Percentiles rank a stretch among this genome's conserved stretches.
Conservation (phyloP, 2,797 vertebrate genomes). For the Neosilurus mollespiculum region DNA sequence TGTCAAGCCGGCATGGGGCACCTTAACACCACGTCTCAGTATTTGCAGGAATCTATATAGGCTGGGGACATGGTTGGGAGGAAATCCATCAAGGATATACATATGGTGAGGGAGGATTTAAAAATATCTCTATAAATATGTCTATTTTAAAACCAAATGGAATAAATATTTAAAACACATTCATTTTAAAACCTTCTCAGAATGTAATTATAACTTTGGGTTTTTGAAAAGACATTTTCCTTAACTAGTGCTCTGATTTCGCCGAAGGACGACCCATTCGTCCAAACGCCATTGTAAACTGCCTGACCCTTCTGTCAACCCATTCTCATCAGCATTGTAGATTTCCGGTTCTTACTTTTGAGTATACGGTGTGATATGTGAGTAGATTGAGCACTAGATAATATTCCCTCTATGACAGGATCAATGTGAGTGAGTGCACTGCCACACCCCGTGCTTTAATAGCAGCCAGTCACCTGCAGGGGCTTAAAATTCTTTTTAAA, state of each 20-base stretch:
- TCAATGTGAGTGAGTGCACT: slow-evolving; percentile 44
- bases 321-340: slow-evolving; percentile 13
- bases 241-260: slow-evolving; percentile 18
- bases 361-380: not conserved
- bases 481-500: slow-evolving; percentile 50
- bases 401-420: slow-evolving; percentile 10
- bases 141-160: slow-evolving; percentile 77
- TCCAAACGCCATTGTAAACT: slow-evolving; percentile 18
- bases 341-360: slow-evolving; percentile 20
- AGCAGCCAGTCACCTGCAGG: slow-evolving; percentile 20
- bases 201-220: slow-evolving; percentile 51
- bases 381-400: slow-evolving; percentile 35
- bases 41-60: slow-evolving; percentile 64
- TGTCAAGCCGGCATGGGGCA: slow-evolving; percentile 1
- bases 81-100: slow-evolving; percentile 25
- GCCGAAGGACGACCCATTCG: slow-evolving; percentile 15
- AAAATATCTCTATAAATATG: slow-evolving; percentile 54
- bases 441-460: slow-evolving; percentile 44
- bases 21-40: slow-evolving; percentile 48
- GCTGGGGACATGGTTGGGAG: slow-evolving; percentile 25
- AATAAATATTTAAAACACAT: slow-evolving; percentile 69
- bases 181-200: slow-evolving; percentile 62
- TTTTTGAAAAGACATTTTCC: slow-evolving; percentile 36
- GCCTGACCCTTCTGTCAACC: slow-evolving; percentile 21
- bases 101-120: slow-evolving; percentile 32